Percentiles rank a stretch among this genome's conserved stretches.
These are phyloP conservation scores for Trichonephila inaurata DNA, from an alignment of 1,140 invertebrate species.

Conservation along the genomic window DNA sequence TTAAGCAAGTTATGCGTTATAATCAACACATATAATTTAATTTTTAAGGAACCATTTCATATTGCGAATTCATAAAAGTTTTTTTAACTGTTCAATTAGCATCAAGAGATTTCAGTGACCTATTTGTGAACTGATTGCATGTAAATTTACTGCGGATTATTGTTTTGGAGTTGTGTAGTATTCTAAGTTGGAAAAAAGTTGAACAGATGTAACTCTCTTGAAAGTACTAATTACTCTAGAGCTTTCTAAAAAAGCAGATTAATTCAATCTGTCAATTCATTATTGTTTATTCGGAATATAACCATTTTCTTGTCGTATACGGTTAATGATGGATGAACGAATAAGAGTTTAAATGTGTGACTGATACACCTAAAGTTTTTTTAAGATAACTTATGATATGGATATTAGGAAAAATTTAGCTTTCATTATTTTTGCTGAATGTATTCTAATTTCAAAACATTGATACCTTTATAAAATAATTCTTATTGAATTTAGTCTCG, in stretches of 20 bases:
- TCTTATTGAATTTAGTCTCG: no score
- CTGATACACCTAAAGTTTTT: not conserved
- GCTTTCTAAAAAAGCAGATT: not conserved
- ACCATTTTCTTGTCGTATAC: not conserved
- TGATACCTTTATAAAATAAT: no score
- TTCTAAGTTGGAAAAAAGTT: not conserved
- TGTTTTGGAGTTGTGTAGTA: not conserved
- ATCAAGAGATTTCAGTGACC: no score
- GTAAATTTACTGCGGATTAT: no score
- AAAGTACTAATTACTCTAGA: not conserved
- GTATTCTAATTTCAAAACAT: no score
- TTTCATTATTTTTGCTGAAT: no score
- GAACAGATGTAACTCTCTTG: not conserved
- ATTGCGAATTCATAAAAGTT: no score
- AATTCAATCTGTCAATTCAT: not conserved
- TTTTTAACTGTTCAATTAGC: no score
- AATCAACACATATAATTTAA: no score
- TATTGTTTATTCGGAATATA: not conserved
- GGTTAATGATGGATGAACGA: not conserved
- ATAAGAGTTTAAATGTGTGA: not conserved
- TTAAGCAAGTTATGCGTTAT: no score
- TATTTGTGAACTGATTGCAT: no score
- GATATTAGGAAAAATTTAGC: not conserved
- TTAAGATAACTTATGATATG: not conserved
- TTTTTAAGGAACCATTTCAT: no score